Evolutionary conservation across 2,113 vertebrate genomes (phyloP), one percentile per base, ranked within the genome.

Genomic region (Hippocampus barbouri): DNA sequence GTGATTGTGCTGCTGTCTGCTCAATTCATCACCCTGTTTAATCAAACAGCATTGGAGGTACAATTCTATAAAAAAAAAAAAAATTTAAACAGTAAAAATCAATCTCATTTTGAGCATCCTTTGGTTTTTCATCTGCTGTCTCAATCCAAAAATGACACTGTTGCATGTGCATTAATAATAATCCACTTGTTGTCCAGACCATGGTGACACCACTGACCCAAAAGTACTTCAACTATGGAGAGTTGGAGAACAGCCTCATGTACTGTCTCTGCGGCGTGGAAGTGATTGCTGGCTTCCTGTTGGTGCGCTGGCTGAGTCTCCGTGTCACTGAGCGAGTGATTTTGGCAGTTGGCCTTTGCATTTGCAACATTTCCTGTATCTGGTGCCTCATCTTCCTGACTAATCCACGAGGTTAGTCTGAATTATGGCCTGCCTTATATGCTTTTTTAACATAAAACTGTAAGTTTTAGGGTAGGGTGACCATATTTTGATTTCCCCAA

Each of bases 141-240:
- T 43, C 11, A 8, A 20, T 63, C 61, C 43, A 10, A 20, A 27
- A 30, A 68, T 34, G 23, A 25, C 16, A 49, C n/a, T 49, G 20
- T 45, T 12, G 15, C 12, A 51, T 8, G 23, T 18, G n/a, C 7
- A 12, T 16, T 68, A 40, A 38, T 54, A 23, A 69, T 6, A 15
- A 21, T 57, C 43, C 11, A 4, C 66, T 70, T 12, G 30, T 18
- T 68, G 54, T 27, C 3, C 78, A 95, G 94, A 94, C 94, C 5
- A 93, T 95, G 91, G 93, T 95, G 79, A 95, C 94, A 2, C 94
- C 94, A 0, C 63, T 95, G 76, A 94, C 94, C 0, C 94, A 95
- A 86, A 89, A 82, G 68, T 93, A 89, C 85, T 93, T 95, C 40
- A 79, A 81, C 77, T 95, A 94, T 0, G 89, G 92, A 0, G 94